Base-by-base conservation (phyloP, 92 coral and sea anemone genomes). In the Parazoanthus darwini region DNA sequence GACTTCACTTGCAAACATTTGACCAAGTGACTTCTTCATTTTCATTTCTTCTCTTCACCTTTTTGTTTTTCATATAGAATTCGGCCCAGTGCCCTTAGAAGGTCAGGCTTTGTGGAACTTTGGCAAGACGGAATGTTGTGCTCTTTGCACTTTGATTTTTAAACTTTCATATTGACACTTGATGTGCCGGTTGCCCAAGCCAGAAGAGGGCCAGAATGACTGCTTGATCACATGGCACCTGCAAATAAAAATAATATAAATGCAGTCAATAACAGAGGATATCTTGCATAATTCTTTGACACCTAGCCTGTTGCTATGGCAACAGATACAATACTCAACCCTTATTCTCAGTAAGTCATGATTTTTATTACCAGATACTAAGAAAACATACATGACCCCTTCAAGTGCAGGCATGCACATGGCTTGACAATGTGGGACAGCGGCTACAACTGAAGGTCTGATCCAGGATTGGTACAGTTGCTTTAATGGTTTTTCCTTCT, bases 1-100 rank as follows among this genome's bases (percentile, higher is more conserved):
- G 74, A 81, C 51, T 15, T 80, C 46, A 56, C 85, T 81, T 81
- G 74, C 85, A 81, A 81, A 81, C 48, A 81, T 81, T 81, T 7
- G 72, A 15, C 73, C 74, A 81, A 81, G 15, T 58, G 73, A 81
- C 33, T 59, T 58, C 85, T 29, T 58, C 85, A 81, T 74, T 58
- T 58, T 81, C 85, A 56, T 59, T 74, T 63, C 58, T 81, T 51
- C 85, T 81, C 85, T 81, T 81, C 25, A 81, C 74, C 59, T 59
- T 81, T 59, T 59, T 59, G n/a, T 35, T 81, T 81, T 56, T 81
- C 85, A 59, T 81, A 29, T 36, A 81, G 9, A 6, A 81, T 59
- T 35, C 51, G 85, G 44, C 85, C 74, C 26, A 81, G 37, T 35
- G 85, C 85, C 3, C 29, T 33, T 50, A 81, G 72, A 48, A 81